Base-by-base conservation (phyloP, 2,113 vertebrate genomes). In the Reinhardtius hippoglossoides region DNA sequence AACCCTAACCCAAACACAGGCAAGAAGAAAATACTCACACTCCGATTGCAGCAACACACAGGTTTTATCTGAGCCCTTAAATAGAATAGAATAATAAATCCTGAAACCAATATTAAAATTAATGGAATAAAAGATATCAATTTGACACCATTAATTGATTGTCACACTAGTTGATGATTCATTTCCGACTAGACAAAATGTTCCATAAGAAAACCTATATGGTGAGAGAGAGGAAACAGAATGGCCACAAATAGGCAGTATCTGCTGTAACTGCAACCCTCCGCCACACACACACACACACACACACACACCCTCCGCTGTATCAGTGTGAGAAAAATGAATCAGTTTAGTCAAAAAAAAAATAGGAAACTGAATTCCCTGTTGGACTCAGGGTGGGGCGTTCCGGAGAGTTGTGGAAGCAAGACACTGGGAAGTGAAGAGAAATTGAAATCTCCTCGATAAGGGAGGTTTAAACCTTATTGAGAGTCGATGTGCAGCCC, bases 381-480 rank as follows among this genome's bases (percentile, higher is more conserved):
- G 15, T 48, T 18, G 48, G 40, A 46, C 40, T 31, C 13, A 5
- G 27, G 15, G 16, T 9, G 5, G 9, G 24, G 13, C 73, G 42
- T 26, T 44, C 0, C 37, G 15, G 18, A 61, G 52, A 52, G 44
- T 42, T 71, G 31, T 55, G 20, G 59, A 59, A 46, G 42, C 71
- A 44, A 71, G 71, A 81, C 21, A 80, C 15, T 62, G 42, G 71
- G 9, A 60, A 56, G 24, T 58, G 58, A 24, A 58, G 52, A 75
- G 55, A 68, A 35, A 42, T 68, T 65, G 55, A 72, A 78, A 68
- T 71, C 58, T 83, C 42, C 64, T 74, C 27, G 78, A 83, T 74
- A 77, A 74, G 85, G 64, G 72, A 83, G 81, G 65, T 69, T 84
- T 66, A 81, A 59, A 75, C 67, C 82, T 88, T 79, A 90, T 85